Percentiles rank a stretch among this genome's conserved stretches.
Evolutionary conservation across 2,888 invertebrate genomes (phyloP).

Genomic region (Hypercompe scribonia): DNA sequence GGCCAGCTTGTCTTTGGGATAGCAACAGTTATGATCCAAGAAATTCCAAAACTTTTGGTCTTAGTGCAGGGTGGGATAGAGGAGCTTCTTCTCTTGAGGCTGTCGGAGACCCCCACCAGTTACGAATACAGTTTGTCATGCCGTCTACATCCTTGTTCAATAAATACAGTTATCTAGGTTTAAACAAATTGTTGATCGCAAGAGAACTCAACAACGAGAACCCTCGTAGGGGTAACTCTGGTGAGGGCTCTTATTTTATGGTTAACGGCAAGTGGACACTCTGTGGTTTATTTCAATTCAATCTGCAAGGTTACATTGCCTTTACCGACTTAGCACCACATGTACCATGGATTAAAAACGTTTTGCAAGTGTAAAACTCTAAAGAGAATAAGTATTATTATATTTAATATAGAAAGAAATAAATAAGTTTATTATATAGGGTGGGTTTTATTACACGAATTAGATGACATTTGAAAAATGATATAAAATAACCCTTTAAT

Average conservation of each 20-base stretch:
- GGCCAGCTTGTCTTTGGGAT: background rate
- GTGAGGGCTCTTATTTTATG: background rate
- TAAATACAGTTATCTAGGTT: background rate
- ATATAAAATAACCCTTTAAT: too few species aligned
- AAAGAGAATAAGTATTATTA: too few species aligned
- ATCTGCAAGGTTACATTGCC: background rate
- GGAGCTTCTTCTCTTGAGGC: too few species aligned
- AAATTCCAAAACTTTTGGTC: background rate
- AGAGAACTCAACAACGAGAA: background rate
- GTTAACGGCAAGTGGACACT: background rate
- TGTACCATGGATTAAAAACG: background rate
- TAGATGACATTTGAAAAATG: too few species aligned
- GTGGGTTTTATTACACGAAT: too few species aligned
- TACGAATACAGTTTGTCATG: background rate
- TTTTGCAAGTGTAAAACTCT: background rate
- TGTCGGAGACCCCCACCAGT: background rate
- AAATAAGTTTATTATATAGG: too few species aligned
- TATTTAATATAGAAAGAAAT: too few species aligned
- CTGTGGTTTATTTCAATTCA: background rate
- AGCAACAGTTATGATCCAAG: background rate
- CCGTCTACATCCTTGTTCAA: background rate
- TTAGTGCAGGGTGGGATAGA: background rate
- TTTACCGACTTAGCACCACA: background rate
- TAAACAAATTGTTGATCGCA: background rate
- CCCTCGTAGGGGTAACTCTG: background rate